These are phyloP conservation scores for Mustela erminea DNA, from an alignment of 2,797 vertebrate species.

Conservation along the genomic window DNA sequence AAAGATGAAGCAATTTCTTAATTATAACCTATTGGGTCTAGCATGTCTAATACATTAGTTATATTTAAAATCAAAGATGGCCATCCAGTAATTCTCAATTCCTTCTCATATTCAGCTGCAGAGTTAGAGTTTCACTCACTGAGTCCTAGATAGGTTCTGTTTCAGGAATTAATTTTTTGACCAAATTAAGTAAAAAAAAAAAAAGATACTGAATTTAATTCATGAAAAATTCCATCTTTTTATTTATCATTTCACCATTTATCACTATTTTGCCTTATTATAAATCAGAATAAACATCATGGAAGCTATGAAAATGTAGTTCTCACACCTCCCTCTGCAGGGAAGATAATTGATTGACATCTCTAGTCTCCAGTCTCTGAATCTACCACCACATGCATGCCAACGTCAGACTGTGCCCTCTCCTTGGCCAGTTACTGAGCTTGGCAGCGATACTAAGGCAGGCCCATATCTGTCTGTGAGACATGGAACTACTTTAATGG, in stretches of 20 bases:
- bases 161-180: not conserved
- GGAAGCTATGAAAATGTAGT: not conserved
- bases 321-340: not conserved
- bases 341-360: not conserved
- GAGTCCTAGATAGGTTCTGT: rapidly evolving
- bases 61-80: not conserved
- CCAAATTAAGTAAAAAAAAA: no score
- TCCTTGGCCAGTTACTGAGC: not conserved
- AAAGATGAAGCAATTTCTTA: not conserved
- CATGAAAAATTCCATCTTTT: not conserved
- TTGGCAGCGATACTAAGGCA: not conserved
- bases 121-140: not conserved
- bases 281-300: not conserved
- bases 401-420: not conserved
- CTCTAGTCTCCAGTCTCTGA: not conserved
- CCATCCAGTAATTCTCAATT: not conserved
- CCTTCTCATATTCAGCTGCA: not conserved
- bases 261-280: not conserved
- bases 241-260: not conserved
- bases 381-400: rapidly evolving
- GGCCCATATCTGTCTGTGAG: not conserved
- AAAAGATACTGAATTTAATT: not conserved
- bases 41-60: not conserved
- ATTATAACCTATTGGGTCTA: not conserved
- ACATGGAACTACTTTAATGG: not conserved